Evolutionary conservation across 2,113 vertebrate genomes (phyloP).

Genomic region (Boulengeromyrus knoepffleri): DNA sequence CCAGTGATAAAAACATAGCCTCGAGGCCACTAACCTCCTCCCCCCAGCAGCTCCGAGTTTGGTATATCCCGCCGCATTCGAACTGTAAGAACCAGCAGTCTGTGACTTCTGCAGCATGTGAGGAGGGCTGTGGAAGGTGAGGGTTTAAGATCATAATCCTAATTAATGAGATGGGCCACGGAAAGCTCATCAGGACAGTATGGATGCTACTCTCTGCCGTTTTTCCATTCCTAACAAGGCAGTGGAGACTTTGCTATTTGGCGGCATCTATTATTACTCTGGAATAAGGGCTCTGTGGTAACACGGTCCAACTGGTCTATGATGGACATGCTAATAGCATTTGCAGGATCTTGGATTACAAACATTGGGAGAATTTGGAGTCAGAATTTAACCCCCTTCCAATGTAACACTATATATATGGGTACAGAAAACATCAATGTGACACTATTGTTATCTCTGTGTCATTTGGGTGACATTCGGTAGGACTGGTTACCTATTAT

Average conservation of each 20-base stretch:
- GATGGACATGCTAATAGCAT: not conserved
- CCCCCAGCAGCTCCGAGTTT: not conserved
- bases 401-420: not conserved
- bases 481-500: not conserved
- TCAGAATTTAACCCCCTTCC: not conserved
- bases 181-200: not conserved
- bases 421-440: not conserved
- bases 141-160: not conserved
- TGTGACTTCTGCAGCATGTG: not conserved
- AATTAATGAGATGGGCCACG: not conserved
- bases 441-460: not conserved
- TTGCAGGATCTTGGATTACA: not conserved
- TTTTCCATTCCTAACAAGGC: slow-evolving; percentile 12
- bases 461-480: not conserved
- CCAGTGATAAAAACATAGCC: not conserved
- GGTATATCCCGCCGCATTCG: not conserved
- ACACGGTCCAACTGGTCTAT: not conserved
- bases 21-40: not conserved
- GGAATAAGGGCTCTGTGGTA: not conserved
- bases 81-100: not conserved
- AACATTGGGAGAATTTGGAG: slow-evolving; percentile 12
- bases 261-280: not conserved
- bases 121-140: not conserved
- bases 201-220: not conserved
- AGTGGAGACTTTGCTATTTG: not conserved